These are phyloP conservation scores for Pelagia noctiluca DNA, from an alignment of 30 jellyfish, hydroid and myxozoan species.

Conservation along the genomic window DNA sequence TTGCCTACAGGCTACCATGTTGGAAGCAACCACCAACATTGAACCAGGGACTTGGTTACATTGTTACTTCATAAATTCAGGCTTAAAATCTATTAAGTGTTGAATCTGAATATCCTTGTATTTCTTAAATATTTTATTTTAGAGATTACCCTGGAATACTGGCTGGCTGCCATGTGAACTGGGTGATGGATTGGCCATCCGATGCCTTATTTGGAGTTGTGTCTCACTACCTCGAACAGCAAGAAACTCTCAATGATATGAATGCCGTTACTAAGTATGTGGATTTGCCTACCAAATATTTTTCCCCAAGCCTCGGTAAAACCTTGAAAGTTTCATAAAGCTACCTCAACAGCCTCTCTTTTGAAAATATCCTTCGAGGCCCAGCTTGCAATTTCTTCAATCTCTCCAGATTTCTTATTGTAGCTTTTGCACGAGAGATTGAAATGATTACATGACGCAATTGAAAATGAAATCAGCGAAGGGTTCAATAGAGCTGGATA, in stretches of 20 bases:
- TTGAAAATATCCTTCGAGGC: too few relatives aligned
- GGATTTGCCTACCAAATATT: background rate
- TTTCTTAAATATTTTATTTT: background rate
- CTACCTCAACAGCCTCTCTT: too few relatives aligned
- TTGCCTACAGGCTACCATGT: too few relatives aligned
- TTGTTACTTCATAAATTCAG: background rate
- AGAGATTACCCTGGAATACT: conserved; percentile 84
- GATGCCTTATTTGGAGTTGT: conserved; percentile 61
- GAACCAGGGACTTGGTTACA: too few relatives aligned
- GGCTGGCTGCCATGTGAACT: conserved; percentile 63
- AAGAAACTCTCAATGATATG: conserved; percentile 29
- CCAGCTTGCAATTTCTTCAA: too few relatives aligned
- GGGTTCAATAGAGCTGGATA: too few relatives aligned
- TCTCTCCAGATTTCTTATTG: too few relatives aligned
- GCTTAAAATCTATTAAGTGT: background rate
- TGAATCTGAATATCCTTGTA: background rate
- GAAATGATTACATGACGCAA: too few relatives aligned
- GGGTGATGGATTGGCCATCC: conserved; percentile 69
- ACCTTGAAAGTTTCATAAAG: too few relatives aligned
- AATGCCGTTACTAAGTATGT: conserved; percentile 40
- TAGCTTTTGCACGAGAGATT: too few relatives aligned
- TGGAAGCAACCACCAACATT: too few relatives aligned
- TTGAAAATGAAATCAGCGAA: too few relatives aligned
- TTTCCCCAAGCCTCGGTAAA: background rate
- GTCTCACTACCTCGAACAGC: conserved; percentile 57